Evolutionary conservation across 2,113 vertebrate genomes (phyloP).

Genomic region (Gorsachius goisagi): DNA sequence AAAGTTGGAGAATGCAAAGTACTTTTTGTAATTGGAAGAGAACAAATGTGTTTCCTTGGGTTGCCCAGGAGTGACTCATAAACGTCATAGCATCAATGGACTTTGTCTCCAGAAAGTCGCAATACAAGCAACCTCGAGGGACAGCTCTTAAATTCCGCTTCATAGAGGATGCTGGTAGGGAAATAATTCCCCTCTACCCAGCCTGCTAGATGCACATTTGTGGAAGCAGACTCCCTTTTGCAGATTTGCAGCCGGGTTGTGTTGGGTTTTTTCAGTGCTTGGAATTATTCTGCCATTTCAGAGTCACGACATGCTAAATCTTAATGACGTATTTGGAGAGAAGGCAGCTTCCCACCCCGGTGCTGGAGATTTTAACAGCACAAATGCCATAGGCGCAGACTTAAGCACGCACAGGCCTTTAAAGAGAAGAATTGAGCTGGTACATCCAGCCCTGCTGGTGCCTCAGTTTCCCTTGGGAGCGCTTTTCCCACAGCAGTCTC

Average conservation of each 20-base stretch:
- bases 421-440: background rate
- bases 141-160: background rate
- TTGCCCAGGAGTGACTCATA: background rate
- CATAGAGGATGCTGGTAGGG: background rate
- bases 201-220: background rate
- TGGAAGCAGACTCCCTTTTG: background rate
- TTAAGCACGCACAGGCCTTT: background rate
- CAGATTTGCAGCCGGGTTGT: background rate
- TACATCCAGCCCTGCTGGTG: background rate
- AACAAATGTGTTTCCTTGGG: background rate
- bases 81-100: background rate
- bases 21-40: background rate
- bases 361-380: background rate
- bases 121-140: background rate
- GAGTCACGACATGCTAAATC: background rate
- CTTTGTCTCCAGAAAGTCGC: background rate
- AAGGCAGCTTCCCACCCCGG: background rate
- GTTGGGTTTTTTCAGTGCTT: background rate
- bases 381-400: background rate
- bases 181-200: background rate
- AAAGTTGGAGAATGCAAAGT: background rate
- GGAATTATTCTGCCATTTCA: background rate
- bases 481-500: background rate
- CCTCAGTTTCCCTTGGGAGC: constrained; percentile 4
- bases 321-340: background rate